Conservation (phyloP, 2,888 invertebrate species). For the Deilephila elpenor region DNA sequence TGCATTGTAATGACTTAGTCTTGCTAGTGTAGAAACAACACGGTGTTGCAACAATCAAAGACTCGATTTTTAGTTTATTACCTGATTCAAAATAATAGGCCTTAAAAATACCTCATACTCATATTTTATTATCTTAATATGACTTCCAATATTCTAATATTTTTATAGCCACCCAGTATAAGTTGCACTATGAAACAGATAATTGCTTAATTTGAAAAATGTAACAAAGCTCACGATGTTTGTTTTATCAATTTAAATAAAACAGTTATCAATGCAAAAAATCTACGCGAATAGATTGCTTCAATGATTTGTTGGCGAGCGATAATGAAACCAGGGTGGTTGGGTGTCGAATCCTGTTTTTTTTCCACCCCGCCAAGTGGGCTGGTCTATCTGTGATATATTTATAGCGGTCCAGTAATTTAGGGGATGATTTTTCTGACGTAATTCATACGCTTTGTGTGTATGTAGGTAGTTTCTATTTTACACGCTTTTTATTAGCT, state of each 20-base stretch:
- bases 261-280: background rate
- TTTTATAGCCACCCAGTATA: too few relatives aligned
- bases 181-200: background rate
- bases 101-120: too few relatives aligned
- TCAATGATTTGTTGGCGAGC: constrained; percentile 43
- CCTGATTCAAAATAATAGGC: too few relatives aligned
- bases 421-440: constrained; percentile 49
- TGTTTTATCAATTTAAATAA: background rate
- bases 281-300: constrained; percentile 32
- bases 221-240: background rate
- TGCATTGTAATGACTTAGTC: too few relatives aligned
- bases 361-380: constrained; percentile 42
- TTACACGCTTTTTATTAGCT: too few relatives aligned
- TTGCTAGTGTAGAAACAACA: too few relatives aligned
- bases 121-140: too few relatives aligned
- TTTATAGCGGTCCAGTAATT: constrained; percentile 57
- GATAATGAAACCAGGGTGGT: constrained; percentile 46
- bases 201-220: background rate
- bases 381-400: constrained; percentile 50
- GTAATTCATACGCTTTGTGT: constrained; percentile 11
- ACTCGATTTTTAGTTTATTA: too few relatives aligned
- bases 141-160: too few relatives aligned
- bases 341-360: constrained; percentile 43
- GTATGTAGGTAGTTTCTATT: background rate
- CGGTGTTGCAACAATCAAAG: too few relatives aligned